These are phyloP conservation scores for Magallana nippona DNA, from an alignment of 2,888 invertebrate genomes.

Conservation along the genomic window DNA sequence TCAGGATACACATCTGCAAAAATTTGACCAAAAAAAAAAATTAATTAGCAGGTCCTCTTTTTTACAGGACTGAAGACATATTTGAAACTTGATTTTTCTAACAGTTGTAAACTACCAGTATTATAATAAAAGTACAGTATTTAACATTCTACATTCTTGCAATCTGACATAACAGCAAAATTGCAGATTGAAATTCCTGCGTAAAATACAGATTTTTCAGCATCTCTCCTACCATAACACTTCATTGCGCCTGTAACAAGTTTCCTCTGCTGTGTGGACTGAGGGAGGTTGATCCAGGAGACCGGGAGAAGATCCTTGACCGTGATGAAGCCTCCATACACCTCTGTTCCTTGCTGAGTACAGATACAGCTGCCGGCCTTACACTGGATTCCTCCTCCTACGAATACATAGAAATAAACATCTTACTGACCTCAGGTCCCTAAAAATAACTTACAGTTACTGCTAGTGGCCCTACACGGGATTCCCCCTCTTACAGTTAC, in stretches of 20 bases:
- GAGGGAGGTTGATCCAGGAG: slow-evolving; percentile 13
- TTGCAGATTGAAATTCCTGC: no score
- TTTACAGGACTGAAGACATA: no score
- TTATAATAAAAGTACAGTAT: no score
- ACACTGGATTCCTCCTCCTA: slow-evolving; percentile 35
- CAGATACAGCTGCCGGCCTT: slow-evolving; percentile 34
- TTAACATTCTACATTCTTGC: no score
- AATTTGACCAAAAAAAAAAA: no score
- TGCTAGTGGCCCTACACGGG: slow-evolving; percentile 25
- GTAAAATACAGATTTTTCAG: no score
- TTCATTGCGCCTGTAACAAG: slow-evolving; percentile 34
- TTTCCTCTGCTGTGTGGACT: slow-evolving; percentile 28
- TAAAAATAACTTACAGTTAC: no score
- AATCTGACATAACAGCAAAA: no score
- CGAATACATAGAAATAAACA: background rate
- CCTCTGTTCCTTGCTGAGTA: slow-evolving; percentile 14
- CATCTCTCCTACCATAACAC: slow-evolving; percentile 31
- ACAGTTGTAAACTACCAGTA: no score
- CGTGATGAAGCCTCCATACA: slow-evolving; percentile 36
- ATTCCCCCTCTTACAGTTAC: slow-evolving; percentile 21
- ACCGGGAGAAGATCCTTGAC: slow-evolving; percentile 37
- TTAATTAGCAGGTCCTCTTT: no score
- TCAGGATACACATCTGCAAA: slow-evolving; percentile 58
- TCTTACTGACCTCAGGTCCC: background rate
- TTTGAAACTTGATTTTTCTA: no score